A percentile compares a stretch with the other conserved stretches of the same genome.
Evolutionary conservation across 2,888 invertebrate species (phyloP).

Genomic region (Torymus auratus): DNA sequence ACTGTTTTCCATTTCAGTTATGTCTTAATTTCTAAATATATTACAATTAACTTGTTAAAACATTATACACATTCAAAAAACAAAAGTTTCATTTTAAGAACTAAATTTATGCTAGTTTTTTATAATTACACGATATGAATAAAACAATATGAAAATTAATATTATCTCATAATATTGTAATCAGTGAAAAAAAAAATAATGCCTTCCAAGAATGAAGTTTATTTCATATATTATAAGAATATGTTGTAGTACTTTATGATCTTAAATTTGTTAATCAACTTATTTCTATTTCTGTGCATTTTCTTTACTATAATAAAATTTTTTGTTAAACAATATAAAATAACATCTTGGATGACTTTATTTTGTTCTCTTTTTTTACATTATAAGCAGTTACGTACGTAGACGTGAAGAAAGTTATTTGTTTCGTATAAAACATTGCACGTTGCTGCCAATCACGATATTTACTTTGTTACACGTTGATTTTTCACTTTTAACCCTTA

Average conservation of each 20-base stretch:
- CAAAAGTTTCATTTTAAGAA: slow-evolving; percentile 34
- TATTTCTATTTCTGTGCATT: slow-evolving; percentile 16
- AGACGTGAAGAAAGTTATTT: slow-evolving; percentile 30
- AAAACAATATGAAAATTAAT: slow-evolving; percentile 49
- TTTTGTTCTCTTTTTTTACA: slow-evolving; percentile 28
- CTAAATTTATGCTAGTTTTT: slow-evolving; percentile 33
- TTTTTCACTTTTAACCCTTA: slow-evolving; percentile 29
- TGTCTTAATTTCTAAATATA: slow-evolving; percentile 46
- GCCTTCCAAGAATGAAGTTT: slow-evolving; percentile 47
- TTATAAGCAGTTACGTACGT: slow-evolving; percentile 46
- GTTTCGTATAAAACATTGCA: slow-evolving; percentile 53
- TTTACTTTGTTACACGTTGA: slow-evolving; percentile 34
- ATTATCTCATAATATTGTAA: slow-evolving; percentile 17
- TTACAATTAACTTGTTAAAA: slow-evolving; percentile 51
- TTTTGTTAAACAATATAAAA: neutral
- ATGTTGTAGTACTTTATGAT: neutral
- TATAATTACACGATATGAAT: slow-evolving; percentile 51
- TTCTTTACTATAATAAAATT: slow-evolving; percentile 6
- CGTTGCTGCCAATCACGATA: slow-evolving; percentile 47
- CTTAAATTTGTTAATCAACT: neutral
- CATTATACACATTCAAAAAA: slow-evolving; percentile 54
- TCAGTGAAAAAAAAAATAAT: slow-evolving; percentile 44
- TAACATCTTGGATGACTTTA: slow-evolving; percentile 51
- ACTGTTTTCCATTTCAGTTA: slow-evolving; percentile 50
- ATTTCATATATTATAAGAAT: slow-evolving; percentile 8